Conservation (phyloP, 1,140 invertebrate species). For the Drosophila nigromelanica region DNA sequence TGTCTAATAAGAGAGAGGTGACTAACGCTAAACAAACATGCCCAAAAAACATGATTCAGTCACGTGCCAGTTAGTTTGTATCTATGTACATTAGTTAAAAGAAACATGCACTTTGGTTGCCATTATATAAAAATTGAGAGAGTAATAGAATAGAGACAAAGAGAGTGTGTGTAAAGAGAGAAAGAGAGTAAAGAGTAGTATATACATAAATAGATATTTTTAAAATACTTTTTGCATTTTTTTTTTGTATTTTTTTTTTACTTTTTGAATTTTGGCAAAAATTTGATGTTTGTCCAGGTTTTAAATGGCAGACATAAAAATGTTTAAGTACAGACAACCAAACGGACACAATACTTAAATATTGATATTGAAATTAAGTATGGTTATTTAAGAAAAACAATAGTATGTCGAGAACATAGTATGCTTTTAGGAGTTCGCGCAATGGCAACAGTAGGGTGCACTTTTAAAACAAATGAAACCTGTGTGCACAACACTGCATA, state of each 20-base stretch:
- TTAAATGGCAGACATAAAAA: conserved; percentile 83
- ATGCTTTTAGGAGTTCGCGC: conserved; percentile 70
- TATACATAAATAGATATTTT: conserved; percentile 55
- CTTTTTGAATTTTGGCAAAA: conserved; percentile 74
- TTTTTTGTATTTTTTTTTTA: conserved; percentile 32
- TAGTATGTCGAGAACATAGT: conserved; percentile 62
- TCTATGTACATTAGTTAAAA: conserved; percentile 38
- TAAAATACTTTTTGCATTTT: conserved; percentile 43
- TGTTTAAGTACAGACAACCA: conserved; percentile 84
- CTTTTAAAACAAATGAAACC: conserved; percentile 7
- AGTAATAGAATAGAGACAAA: conserved; percentile 21
- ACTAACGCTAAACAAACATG: conserved; percentile 64
- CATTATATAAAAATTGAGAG: conserved; percentile 18
- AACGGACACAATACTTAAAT: conserved; percentile 81
- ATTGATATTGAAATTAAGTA: conserved; percentile 74
- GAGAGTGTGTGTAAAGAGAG: conserved; percentile 15
- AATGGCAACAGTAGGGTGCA: conserved; percentile 70
- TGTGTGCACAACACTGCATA: conserved; percentile 22
- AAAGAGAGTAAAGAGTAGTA: conserved; percentile 24
- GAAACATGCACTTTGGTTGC: conserved; percentile 70
- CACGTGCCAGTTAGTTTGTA: conserved; percentile 37
- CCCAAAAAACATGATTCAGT: conserved; percentile 38
- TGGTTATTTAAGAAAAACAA: conserved; percentile 66
- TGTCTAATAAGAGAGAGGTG: conserved; percentile 41
- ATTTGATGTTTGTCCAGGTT: conserved; percentile 67